Evolutionary conservation across 2,797 vertebrate species (phyloP), one percentile per base, ranked within the genome.

Genomic region (Xiphophorus birchmanni): DNA sequence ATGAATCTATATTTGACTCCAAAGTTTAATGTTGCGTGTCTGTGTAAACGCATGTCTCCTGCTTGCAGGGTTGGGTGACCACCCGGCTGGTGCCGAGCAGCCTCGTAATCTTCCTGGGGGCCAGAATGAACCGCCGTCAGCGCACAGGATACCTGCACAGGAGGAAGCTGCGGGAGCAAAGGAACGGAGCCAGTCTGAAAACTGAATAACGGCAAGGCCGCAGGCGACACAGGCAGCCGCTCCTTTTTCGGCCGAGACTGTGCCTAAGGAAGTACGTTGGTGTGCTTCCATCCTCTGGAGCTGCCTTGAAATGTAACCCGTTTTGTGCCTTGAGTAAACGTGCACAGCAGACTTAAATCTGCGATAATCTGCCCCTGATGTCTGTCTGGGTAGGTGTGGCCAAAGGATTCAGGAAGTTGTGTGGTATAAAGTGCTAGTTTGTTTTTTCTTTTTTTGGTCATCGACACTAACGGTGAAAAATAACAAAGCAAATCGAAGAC

Each of bases 81-180:
- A 94, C 72, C 2, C 95, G 94, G 74, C 5, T 95, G 56, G 83
- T 98, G 6, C 97, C 99, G 5, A 86, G 76, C 15, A 90, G 91
- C 86, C 5, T 97, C 4, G 83, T 88, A 67, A 90, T 92, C 40
- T 97, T 97, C 89, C 0, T 96, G 0, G 2, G 65, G 5, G 93
- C 96, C 89, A 85, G 89, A 15, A 32, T 82, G 73, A 95, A 96
- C 94, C 95, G 97, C 77, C 83, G 96, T 60, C 1, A 92, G 37
- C 96, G 97, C 18, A 96, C 95, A 9, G 96, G 86, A 35, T 95
- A 93, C 84, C 90, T 98, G 67, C 95, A 95, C 60, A 97, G 97
- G 89, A 86, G 86, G 86, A 98, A 97, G 92, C 94, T 96, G 90
- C 95, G 97, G 77, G 93, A 94, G 82, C 87, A 91, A 82, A 92